A percentile compares a stretch with the other conserved stretches of the same genome.
Evolutionary conservation across 2,888 invertebrate species (phyloP).

Genomic region (Therioaphis trifolii): DNA sequence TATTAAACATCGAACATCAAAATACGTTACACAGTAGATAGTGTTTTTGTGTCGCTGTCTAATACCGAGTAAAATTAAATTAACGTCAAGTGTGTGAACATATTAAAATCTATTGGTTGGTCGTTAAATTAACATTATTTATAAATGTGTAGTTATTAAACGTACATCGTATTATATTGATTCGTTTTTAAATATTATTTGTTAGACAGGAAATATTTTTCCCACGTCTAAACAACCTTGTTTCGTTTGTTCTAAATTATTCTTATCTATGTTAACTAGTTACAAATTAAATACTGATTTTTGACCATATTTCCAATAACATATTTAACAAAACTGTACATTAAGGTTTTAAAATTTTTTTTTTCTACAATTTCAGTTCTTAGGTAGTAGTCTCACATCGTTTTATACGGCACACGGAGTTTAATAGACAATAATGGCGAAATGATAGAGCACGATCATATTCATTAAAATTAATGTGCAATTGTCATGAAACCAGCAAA

Average conservation of each 20-base stretch:
- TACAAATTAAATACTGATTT: background rate
- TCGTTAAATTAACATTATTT: background rate
- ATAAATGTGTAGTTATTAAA: no score
- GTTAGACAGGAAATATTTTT: background rate
- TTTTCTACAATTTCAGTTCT: background rate
- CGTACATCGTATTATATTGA: background rate
- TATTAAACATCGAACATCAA: no score
- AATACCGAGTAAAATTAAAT: background rate
- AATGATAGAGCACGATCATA: conserved; percentile 29
- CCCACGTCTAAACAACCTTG: conserved; percentile 13
- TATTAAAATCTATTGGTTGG: background rate
- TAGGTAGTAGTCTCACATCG: background rate
- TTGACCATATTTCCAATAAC: background rate
- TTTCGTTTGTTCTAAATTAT: conserved; percentile 6
- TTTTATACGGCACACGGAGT: background rate
- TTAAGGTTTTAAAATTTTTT: background rate
- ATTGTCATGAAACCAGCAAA: conserved; percentile 43
- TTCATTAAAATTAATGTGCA: conserved; percentile 59
- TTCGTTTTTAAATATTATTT: background rate
- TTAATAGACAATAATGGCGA: conserved; percentile 55
- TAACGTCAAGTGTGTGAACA: background rate
- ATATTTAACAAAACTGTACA: background rate
- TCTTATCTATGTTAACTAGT: conserved; percentile 19
- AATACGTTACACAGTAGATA: no score
- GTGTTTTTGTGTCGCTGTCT: background rate